A percentile compares a stretch with the other conserved stretches of the same genome.
These are phyloP conservation scores for Umimayanthus chanpuru DNA, from an alignment of 92 coral and sea anemone genomes.

Conservation along the genomic window DNA sequence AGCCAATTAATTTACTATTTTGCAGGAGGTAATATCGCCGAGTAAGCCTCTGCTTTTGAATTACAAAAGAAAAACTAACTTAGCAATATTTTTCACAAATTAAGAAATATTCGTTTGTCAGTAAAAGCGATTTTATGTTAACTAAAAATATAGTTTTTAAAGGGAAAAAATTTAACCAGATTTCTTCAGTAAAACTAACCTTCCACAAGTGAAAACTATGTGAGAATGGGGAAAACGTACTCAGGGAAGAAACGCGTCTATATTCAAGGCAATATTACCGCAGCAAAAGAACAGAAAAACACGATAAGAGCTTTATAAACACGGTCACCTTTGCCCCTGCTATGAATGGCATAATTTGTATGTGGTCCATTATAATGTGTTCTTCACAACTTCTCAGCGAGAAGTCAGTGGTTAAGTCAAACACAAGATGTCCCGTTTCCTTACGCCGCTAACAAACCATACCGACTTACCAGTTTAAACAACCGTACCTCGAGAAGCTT, in stretches of 20 bases:
- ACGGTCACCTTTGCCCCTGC: constrained; percentile 65
- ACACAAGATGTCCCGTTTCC: background rate
- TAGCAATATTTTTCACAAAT: constrained; percentile 4
- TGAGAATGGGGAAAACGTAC: background rate
- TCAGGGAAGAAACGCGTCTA: too few species aligned
- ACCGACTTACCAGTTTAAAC: background rate
- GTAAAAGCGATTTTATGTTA: constrained; percentile 3
- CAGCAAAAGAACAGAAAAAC: constrained; percentile 37
- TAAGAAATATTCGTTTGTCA: constrained; percentile 35
- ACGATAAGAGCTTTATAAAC: constrained; percentile 47
- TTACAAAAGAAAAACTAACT: constrained; percentile 36
- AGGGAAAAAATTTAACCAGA: background rate
- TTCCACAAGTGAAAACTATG: constrained; percentile 1
- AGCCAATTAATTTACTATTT: constrained; percentile 51
- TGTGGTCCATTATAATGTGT: constrained; percentile 40
- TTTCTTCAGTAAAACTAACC: background rate
- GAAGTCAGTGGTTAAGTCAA: background rate
- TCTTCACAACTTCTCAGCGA: constrained; percentile 49
- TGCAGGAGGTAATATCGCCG: constrained; percentile 56
- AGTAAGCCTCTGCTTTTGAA: constrained; percentile 62
- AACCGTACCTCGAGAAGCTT: background rate
- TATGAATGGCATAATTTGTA: constrained; percentile 52
- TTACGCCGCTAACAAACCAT: background rate
- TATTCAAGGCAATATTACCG: background rate
- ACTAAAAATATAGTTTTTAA: background rate